Evolutionary conservation across 2,888 invertebrate species (phyloP).

Genomic region (Cantharis flavilabris): DNA sequence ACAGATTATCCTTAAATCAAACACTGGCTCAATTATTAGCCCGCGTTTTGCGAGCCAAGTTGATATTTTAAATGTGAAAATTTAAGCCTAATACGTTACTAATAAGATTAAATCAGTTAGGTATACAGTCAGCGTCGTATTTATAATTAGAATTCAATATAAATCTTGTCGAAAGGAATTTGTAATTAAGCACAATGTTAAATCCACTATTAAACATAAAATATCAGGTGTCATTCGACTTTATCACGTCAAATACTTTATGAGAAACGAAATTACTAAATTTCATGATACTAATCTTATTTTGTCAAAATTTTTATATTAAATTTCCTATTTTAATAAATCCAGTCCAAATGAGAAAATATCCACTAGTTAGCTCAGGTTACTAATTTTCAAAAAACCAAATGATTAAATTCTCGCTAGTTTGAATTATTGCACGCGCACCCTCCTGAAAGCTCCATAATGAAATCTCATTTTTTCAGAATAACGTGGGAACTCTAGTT

Average conservation of each 20-base stretch:
- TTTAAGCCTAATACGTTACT: not conserved
- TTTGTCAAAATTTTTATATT: not conserved
- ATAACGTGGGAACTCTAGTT: not conserved
- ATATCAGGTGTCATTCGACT: conserved; percentile 1
- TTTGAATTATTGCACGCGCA: not conserved
- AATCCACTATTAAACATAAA: not conserved
- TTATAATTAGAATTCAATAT: conserved; percentile 2
- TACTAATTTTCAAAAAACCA: not conserved
- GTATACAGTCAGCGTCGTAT: not conserved
- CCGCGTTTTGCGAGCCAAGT: not conserved
- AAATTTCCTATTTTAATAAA: not conserved
- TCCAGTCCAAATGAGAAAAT: not conserved
- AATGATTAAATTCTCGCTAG: not conserved
- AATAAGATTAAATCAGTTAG: not conserved
- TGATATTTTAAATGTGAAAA: not conserved
- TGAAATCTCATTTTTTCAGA: not conserved
- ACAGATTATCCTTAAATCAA: conserved; percentile 34
- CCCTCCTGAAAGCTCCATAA: not conserved
- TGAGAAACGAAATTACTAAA: not conserved
- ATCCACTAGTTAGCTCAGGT: not conserved
- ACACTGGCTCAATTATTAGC: conserved; percentile 11
- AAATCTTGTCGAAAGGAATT: conserved; percentile 1
- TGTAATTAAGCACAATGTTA: not conserved
- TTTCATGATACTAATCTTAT: not conserved
- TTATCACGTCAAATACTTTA: not conserved